These are phyloP conservation scores for Tachuris rubrigastra DNA, from an alignment of 2,113 vertebrate genomes.

Conservation along the genomic window DNA sequence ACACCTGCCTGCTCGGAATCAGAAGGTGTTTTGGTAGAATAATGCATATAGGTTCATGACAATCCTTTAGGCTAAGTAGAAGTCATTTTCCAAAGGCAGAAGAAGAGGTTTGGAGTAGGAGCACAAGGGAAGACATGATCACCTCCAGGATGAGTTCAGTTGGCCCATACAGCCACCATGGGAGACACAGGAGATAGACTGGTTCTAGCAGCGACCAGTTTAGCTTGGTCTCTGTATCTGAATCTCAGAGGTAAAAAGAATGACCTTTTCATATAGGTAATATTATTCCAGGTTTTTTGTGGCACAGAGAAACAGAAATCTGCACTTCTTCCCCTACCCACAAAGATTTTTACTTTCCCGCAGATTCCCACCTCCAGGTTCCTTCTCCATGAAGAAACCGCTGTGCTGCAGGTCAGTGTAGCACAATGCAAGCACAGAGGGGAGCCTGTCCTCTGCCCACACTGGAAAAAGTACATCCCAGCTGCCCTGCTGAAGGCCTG, in stretches of 20 bases:
- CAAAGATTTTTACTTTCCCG: not conserved
- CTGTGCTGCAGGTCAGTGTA: not conserved
- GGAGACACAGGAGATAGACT: not conserved
- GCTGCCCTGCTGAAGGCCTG: not conserved
- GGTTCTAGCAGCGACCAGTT: not conserved
- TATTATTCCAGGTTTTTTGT: not conserved
- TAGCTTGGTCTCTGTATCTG: not conserved
- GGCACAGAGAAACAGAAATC: not conserved
- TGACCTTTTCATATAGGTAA: not conserved
- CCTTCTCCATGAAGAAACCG: not conserved
- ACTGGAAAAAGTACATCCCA: not conserved
- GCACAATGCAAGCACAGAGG: not conserved
- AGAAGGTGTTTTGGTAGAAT: not conserved
- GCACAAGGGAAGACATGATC: not conserved
- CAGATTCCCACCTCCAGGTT: not conserved
- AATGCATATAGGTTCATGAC: not conserved
- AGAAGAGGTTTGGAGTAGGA: not conserved
- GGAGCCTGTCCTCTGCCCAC: not conserved
- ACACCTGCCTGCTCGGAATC: not conserved
- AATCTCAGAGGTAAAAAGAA: not conserved
- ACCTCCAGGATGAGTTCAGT: not conserved
- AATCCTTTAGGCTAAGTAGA: not conserved
- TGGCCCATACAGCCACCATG: not conserved
- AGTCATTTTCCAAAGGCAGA: not conserved
- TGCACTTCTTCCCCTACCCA: not conserved